A percentile compares a stretch with the other conserved stretches of the same genome.
Evolutionary conservation across 2,113 vertebrate species (phyloP).

Genomic region (Actenoides lindsayi): DNA sequence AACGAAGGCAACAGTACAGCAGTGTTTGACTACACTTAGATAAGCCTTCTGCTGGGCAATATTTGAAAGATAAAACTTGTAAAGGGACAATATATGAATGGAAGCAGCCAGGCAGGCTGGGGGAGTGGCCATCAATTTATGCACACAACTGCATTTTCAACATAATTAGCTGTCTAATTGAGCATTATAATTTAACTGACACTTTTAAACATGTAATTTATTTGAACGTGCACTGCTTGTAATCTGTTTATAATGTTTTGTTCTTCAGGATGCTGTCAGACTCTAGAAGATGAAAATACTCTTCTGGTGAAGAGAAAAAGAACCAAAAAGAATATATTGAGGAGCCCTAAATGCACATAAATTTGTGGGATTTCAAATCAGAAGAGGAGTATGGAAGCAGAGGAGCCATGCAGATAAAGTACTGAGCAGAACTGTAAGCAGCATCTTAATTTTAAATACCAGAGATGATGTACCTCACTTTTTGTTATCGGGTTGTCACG

Average conservation of each 20-base stretch:
- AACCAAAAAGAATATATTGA: not conserved
- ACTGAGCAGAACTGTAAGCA: not conserved
- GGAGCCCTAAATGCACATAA: not conserved
- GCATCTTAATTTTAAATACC: not conserved
- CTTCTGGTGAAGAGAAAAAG: not conserved
- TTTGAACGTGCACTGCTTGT: conserved; percentile 11
- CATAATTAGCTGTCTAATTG: conserved; percentile 72
- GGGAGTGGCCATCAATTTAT: conserved; percentile 22
- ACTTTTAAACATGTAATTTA: conserved; percentile 63
- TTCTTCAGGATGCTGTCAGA: not conserved
- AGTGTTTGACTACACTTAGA: not conserved
- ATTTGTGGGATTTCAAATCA: not conserved
- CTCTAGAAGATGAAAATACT: not conserved
- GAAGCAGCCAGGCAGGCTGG: conserved; percentile 6
- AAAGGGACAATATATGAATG: not conserved
- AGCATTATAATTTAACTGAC: conserved; percentile 49
- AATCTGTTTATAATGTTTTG: conserved; percentile 23
- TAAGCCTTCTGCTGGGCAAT: not conserved
- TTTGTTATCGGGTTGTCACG: not conserved
- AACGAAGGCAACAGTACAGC: not conserved
- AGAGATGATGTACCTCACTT: not conserved
- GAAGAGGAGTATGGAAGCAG: not conserved
- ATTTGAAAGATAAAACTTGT: not conserved
- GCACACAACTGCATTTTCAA: conserved; percentile 64
- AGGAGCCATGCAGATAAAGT: not conserved